Evolutionary conservation across 2,113 vertebrate species (phyloP).

Genomic region (Rhabdornis inornatus): DNA sequence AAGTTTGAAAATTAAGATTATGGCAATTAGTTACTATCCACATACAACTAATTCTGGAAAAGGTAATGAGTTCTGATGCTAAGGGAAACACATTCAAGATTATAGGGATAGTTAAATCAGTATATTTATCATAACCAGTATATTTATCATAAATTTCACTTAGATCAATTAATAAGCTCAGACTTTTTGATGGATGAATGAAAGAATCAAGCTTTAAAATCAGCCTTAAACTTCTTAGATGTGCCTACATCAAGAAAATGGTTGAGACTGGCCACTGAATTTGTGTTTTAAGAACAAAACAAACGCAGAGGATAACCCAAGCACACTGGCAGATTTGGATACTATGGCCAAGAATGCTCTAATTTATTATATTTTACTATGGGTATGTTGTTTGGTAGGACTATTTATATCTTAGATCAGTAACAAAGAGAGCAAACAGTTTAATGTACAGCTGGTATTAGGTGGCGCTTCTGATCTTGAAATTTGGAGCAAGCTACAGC

Average conservation of each 20-base stretch:
- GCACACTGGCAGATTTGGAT: background rate
- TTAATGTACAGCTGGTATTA: background rate
- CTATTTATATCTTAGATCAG: background rate
- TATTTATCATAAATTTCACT: background rate
- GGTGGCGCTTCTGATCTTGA: background rate
- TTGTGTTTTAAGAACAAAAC: background rate
- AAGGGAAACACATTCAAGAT: background rate
- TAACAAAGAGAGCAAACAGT: background rate
- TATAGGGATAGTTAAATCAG: background rate
- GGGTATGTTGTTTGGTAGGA: background rate
- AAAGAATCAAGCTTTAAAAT: background rate
- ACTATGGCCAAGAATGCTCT: background rate
- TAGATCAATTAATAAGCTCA: background rate
- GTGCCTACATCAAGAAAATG: background rate
- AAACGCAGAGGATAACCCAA: background rate
- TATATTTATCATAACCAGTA: background rate
- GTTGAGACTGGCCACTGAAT: background rate
- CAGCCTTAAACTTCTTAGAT: background rate
- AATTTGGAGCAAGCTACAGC: background rate
- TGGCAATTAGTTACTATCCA: background rate
- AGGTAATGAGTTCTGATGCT: background rate
- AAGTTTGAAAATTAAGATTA: background rate
- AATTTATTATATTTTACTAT: background rate
- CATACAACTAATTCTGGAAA: background rate
- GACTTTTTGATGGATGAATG: background rate